Evolutionary conservation across 92 coral and sea anemone species (phyloP), one percentile per base, ranked within the genome.

Genomic region (Zoanthus gigantus): DNA sequence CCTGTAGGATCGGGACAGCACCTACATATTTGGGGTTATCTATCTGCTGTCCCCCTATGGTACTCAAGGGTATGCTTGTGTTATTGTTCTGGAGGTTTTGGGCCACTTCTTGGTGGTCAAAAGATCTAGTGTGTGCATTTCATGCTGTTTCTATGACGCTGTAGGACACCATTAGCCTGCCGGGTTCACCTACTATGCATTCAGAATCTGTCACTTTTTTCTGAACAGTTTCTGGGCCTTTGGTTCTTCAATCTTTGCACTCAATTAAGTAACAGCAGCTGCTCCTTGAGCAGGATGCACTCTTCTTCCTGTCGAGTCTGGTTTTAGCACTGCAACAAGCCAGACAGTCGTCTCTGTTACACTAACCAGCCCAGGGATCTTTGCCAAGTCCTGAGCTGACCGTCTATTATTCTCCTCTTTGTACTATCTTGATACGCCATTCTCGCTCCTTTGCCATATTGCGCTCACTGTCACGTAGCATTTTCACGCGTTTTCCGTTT

Each of bases 211-310:
- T 2, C 42, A 6, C 45, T 69, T 12, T 28, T 69, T 28, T 67
- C 72, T 5, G 72, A 67, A 67, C 34, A 2, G 72, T 67, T 0
- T 67, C 72, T 67, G 30, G 17, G 72, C 72, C 72, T 67, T 67
- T 67, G 72, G 72, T 67, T 67, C 30, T 67, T 5, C 34, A 14
- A 67, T 16, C 15, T 67, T 23, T 67, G 23, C 72, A 67, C 23
- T 67, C 72, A 17, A 67, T 67, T 11, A 67, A 23, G 23, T 67
- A 67, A 67, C 72, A 67, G 72, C 34, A 67, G 72, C 72, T 67
- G 23, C 18, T 67, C 9, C 23, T 67, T 65, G 71, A 65, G 71
- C 71, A 65, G 7, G 71, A 14, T 14, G 71, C 71, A 0, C 71
- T 65, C 71, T 65, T 65, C 31, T 65, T 14, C 71, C 71, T 65